Evolutionary conservation across 2,113 vertebrate genomes (phyloP), one percentile per base, ranked within the genome.

Genomic region (Charadrius vociferus): DNA sequence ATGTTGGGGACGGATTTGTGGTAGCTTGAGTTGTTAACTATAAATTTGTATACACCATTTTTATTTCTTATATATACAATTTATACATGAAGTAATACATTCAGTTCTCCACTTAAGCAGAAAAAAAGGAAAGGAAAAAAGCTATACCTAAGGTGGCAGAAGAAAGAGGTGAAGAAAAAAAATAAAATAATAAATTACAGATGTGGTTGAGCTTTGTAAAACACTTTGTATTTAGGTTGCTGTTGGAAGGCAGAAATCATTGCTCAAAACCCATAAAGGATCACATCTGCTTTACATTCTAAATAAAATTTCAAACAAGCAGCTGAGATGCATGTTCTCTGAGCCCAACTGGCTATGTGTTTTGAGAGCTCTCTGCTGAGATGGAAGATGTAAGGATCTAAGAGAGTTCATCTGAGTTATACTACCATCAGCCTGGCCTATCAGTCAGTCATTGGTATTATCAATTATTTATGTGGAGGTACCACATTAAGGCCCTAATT

Each of bases 241-340:
- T 78, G 24, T 83, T 90, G 27, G 43, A 88, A 86, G 41, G 58
- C 39, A 66, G 65, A 96, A 84, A 82, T 84, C 15, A 71, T 88
- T 88, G 52, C 41, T 66, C 41, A 82, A 45, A 96, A 89, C 29
- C 63, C 86, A 82, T 71, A 80, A 86, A 91, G 63, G 59, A 55
- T 74, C 56, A 49, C 49, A 62, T 90, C 81, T 94, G 37, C 47
- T 91, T 94, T 95, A 74, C 58, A 71, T 83, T 93, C 47, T 93
- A 87, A 94, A 73, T 95, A 93, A 86, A 90, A 86, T 88, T 95
- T 96, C 74, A 94, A 90, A 84, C 52, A 92, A 66, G 41, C n/a
- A 62, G 21, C 63, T 89, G 65, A 68, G 23, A 68, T 70, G 11
- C 23, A 30, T 78, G n/a, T 66, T 91, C 66, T 88, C 74, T 82